Evolutionary conservation across 2,113 vertebrate genomes (phyloP), one percentile per base, ranked within the genome.

Genomic region (Micromys minutus): DNA sequence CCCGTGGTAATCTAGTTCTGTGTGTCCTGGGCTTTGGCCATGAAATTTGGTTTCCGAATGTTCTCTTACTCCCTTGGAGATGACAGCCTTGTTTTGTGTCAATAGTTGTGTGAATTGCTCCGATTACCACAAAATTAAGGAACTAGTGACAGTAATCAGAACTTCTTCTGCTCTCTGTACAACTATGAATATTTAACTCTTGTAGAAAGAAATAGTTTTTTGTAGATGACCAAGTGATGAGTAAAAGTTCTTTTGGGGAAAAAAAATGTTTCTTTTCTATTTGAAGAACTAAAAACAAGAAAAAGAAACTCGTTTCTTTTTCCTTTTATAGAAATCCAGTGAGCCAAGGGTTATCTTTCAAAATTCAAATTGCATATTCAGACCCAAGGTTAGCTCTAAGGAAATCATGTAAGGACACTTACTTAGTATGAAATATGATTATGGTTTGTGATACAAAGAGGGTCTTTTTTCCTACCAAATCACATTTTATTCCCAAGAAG

Each of bases 351-450:
- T 71, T 80, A 61, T 31, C 93, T 94, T 94, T 85, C 88, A 2
- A 84, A 97, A 81, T 95, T 97, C 22, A 81, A 91, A 84, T 59
- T 89, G 75, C 2, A 57, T 90, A 89, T 96, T 93, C 50, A 94
- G 24, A 76, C 24, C 93, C 93, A 76, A 21, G 36, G 45, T 96
- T 93, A 91, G n/a, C 29, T 45, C 63, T 12, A 55, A 42, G 17
- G 55, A 94, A 95, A 89, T 29, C 89, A 87, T 15, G 11, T 50
- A 77, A 79, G 52, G 61, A 83, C n/a, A 39, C 8, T 80, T 84
- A 85, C 16, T 90, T 72, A 89, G 65, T 91, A 90, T 76, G 57
- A 94, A 95, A 94, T 24, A 22, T 59, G 42, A 55, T 72, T 92
- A 84, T 5, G 3, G 10, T 92, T 87, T 59, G 22, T 69, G 24